Evolutionary conservation across 1,140 invertebrate genomes (phyloP).

Genomic region (Medauroidea extradentata): DNA sequence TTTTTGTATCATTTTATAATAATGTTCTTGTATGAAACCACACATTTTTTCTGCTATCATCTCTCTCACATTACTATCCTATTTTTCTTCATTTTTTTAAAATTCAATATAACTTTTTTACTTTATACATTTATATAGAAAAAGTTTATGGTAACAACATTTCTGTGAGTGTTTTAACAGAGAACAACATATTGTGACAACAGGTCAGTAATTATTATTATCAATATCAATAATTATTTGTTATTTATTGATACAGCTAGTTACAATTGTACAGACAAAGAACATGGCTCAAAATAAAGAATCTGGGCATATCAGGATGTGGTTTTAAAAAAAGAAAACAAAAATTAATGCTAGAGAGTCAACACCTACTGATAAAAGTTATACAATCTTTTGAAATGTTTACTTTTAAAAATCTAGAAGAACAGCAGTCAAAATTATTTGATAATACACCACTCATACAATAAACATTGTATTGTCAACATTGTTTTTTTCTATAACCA

Average conservation of each 20-base stretch:
- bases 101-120: background rate
- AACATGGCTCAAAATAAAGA: conserved; percentile 8
- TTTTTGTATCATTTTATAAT: conserved; percentile 14
- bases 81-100: conserved; percentile 12
- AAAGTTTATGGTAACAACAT: conserved; percentile 19
- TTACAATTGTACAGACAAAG: conserved; percentile 14
- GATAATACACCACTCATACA: conserved; percentile 13
- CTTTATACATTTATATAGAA: conserved; percentile 23
- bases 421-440: background rate
- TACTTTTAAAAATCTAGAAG: background rate
- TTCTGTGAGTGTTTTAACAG: conserved; percentile 13
- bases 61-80: conserved; percentile 14
- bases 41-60: conserved; percentile 8
- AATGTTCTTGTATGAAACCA: conserved; percentile 21
- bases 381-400: background rate
- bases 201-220: conserved; percentile 11
- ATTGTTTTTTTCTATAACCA: conserved; percentile 4
- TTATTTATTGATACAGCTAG: conserved; percentile 5
- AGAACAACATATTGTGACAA: conserved; percentile 19
- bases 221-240: background rate
- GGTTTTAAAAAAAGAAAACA: background rate
- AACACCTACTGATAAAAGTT: conserved; percentile 5
- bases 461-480: conserved; percentile 18
- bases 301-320: background rate
- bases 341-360: background rate